Percentiles rank a stretch among this genome's conserved stretches.
Evolutionary conservation across 2,113 vertebrate genomes (phyloP).

Genomic region (Aleadryas rufinucha): DNA sequence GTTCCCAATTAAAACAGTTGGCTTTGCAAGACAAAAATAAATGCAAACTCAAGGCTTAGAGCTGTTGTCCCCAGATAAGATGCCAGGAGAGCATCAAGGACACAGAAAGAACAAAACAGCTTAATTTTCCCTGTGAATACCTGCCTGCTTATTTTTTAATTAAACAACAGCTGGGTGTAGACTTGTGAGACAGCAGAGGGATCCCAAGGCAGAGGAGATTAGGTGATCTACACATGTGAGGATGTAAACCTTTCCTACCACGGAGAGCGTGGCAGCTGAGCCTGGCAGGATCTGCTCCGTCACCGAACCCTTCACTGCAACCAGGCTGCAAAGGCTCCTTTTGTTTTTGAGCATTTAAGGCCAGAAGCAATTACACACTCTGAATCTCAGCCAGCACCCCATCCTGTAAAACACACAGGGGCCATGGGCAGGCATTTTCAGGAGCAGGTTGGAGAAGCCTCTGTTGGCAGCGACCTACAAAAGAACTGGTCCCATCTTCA

Average conservation of each 20-base stretch:
- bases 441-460: not conserved
- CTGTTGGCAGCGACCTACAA: not conserved
- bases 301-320: not conserved
- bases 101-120: not conserved
- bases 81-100: not conserved
- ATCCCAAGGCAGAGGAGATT: not conserved
- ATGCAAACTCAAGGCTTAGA: not conserved
- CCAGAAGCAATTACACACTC: not conserved
- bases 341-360: not conserved
- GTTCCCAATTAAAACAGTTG: not conserved
- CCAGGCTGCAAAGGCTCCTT: not conserved
- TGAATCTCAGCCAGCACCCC: not conserved
- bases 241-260: not conserved
- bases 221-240: not conserved
- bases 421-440: not conserved
- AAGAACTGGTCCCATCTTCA: not conserved
- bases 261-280: fast-evolving
- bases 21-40: not conserved
- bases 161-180: not conserved
- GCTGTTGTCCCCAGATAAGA: not conserved
- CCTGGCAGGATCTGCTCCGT: not conserved
- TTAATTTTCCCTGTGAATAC: not conserved
- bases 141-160: conserved; percentile 23
- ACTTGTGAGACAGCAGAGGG: not conserved
- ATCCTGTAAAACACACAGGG: not conserved